Percentiles rank a stretch among this genome's conserved stretches.
These are phyloP conservation scores for Agrilus cyanescens DNA, from an alignment of 2,888 invertebrate species.

Conservation along the genomic window DNA sequence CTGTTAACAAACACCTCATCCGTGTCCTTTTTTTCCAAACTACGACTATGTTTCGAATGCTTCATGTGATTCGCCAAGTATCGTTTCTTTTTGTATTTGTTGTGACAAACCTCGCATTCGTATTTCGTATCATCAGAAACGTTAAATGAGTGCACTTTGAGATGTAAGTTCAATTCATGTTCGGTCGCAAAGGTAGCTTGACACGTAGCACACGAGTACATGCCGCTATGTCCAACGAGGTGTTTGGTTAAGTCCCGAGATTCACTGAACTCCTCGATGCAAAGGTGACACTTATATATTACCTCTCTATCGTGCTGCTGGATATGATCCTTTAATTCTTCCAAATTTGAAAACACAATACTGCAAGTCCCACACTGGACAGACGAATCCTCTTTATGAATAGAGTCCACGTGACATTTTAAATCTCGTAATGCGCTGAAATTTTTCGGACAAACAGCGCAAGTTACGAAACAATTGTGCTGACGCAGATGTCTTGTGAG, in stretches of 20 bases:
- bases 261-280: slow-evolving; percentile 14
- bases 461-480: slow-evolving; percentile 14
- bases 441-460: slow-evolving; percentile 13
- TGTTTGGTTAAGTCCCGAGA: slow-evolving; percentile 15
- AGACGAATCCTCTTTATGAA: slow-evolving; percentile 9
- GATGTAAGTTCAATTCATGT: slow-evolving; percentile 12
- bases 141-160: slow-evolving; percentile 7
- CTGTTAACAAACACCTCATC: slow-evolving; percentile 5
- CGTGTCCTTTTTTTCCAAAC: slow-evolving; percentile 7
- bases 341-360: slow-evolving; percentile 9
- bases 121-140: slow-evolving; percentile 6
- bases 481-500: slow-evolving; percentile 13
- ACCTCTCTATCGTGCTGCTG: slow-evolving; percentile 13
- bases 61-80: slow-evolving; percentile 12
- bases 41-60: slow-evolving; percentile 2
- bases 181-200: slow-evolving; percentile 13
- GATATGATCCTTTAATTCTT: slow-evolving; percentile 12
- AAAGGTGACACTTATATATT: slow-evolving; percentile 17
- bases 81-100: slow-evolving; percentile 12
- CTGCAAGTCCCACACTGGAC: slow-evolving; percentile 15
- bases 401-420: slow-evolving; percentile 11
- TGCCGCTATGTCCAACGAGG: slow-evolving; percentile 15
- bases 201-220: slow-evolving; percentile 14
- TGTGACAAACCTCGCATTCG: slow-evolving; percentile 13
- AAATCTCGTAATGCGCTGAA: slow-evolving; percentile 14